Evolutionary conservation across 2,888 invertebrate genomes (phyloP), one percentile per base, ranked within the genome.

Genomic region (Thecophora atra): DNA sequence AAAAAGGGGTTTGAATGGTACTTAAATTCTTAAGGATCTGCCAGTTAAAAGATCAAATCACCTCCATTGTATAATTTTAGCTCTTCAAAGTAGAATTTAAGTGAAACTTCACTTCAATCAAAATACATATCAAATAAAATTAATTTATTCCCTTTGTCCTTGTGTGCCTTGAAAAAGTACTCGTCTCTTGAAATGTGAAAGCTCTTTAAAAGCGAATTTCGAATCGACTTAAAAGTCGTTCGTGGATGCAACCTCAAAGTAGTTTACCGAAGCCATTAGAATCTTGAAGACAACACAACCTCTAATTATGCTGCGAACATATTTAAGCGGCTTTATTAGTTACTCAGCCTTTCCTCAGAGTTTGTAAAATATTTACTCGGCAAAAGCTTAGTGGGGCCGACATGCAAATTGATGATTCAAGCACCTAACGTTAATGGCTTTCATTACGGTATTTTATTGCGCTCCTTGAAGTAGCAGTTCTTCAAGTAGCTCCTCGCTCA

Each of bases 381-480:
- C 26, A 26, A 26, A 56, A 26, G 24, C 24, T 56, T 60, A 30
- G 30, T 17, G n/a, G 28, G n/a, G 5, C 30, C 28, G 17, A 60
- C 28, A 28, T 52, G 24, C 42, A 68, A 68, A 68, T 58, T 68
- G 58, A 58, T 58, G 68, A 26, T 19, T 15, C 17, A 47, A 47
- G 47, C n/a, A 47, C 17, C 56, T 68, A 44, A 26, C 58, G 42
- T 68, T 68, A 68, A 58, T 56, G 58, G 56, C 13, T 44, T 58
- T 68, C 44, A 68, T 58, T 68, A 58, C 44, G n/a, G 44, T 17
- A 42, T 58, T 56, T 68, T 68, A 68, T 44, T 56, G 56, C 37
- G 37, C 44, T 42, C 24, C 58, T n/a, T n/a, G n/a, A 44, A 1
- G 26, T 52, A 37, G n/a, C n/a, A n/a, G n/a, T n/a, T n/a, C 68